These are phyloP conservation scores for Salvelinus namaycush DNA, from an alignment of 2,113 vertebrate genomes.

Conservation along the genomic window DNA sequence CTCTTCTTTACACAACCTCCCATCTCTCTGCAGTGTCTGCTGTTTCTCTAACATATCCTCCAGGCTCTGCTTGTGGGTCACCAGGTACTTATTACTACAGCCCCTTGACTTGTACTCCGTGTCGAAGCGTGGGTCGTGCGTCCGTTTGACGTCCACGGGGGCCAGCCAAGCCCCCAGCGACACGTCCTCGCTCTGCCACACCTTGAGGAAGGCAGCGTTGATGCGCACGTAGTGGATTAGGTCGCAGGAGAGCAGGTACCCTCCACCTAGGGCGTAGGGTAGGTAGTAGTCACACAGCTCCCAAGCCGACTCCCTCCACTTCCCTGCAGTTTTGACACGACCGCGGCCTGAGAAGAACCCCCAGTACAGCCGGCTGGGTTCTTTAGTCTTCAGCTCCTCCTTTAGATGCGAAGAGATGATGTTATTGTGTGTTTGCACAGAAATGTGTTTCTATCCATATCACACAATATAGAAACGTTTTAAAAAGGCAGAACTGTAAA, in stretches of 20 bases:
- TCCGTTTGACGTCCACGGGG: slow-evolving; percentile 86
- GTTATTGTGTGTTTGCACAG: no score
- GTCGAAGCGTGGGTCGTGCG: slow-evolving; percentile 95
- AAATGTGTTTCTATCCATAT: no score
- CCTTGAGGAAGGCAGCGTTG: slow-evolving; percentile 81
- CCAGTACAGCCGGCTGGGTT: slow-evolving; percentile 88
- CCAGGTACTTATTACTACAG: slow-evolving; percentile 93
- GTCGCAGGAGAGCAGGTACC: slow-evolving; percentile 89
- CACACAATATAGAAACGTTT: no score
- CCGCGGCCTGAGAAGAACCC: slow-evolving; percentile 95
- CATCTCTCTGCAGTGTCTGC: slow-evolving; percentile 83
- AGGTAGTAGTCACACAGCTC: slow-evolving; percentile 95
- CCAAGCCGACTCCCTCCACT: slow-evolving; percentile 94
- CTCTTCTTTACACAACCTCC: slow-evolving; percentile 88
- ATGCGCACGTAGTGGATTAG: slow-evolving; percentile 84
- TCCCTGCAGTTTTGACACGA: slow-evolving; percentile 86
- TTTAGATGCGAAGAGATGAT: slow-evolving; percentile 27
- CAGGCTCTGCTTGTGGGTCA: slow-evolving; percentile 96
- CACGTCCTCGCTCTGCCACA: slow-evolving; percentile 96
- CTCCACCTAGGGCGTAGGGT: slow-evolving; percentile 92
- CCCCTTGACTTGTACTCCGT: slow-evolving; percentile 95
- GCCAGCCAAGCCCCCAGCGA: slow-evolving; percentile 94
- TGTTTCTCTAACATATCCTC: slow-evolving; percentile 98
- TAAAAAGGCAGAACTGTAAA: no score
- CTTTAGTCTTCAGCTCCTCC: slow-evolving; percentile 85